Evolutionary conservation across 2,888 invertebrate species (phyloP).

Genomic region (Sympetrum striolatum): DNA sequence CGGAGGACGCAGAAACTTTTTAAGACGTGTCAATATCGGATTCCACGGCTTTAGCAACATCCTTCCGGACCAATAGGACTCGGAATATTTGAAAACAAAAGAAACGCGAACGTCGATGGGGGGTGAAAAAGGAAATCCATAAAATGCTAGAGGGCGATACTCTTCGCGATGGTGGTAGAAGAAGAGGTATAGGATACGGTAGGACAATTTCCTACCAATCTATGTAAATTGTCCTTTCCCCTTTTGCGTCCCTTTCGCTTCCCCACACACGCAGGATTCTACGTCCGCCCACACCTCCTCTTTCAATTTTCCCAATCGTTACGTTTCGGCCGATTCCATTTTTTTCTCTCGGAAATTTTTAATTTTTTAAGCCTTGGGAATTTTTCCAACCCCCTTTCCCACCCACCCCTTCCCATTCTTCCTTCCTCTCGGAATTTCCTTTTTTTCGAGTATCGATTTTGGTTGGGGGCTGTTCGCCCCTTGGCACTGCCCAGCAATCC

Average conservation of each 20-base stretch:
- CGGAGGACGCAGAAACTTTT: background rate
- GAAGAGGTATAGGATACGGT: background rate
- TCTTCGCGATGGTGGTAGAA: background rate
- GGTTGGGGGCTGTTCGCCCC: constrained; percentile 22
- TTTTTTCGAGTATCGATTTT: constrained; percentile 34
- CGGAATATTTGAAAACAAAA: background rate
- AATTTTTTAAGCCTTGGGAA: constrained; percentile 8
- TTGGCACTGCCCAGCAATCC: constrained; percentile 26
- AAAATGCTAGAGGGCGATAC: background rate
- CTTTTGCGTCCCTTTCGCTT: background rate
- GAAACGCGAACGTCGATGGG: background rate
- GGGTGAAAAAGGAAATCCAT: background rate
- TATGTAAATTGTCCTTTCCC: constrained; percentile 15
- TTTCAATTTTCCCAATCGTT: constrained; percentile 42
- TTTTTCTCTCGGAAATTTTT: background rate
- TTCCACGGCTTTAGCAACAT: background rate
- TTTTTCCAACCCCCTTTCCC: background rate
- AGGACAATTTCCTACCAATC: constrained; percentile 23
- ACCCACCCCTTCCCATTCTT: background rate
- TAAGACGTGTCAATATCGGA: background rate
- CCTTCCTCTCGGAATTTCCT: background rate
- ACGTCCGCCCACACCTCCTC: constrained; percentile 15
- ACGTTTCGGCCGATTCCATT: constrained; percentile 27
- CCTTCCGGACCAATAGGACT: constrained; percentile 4
- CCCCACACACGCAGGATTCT: background rate